These are phyloP conservation scores for Pheosia tremula DNA, from an alignment of 2,888 invertebrate genomes.

Conservation along the genomic window DNA sequence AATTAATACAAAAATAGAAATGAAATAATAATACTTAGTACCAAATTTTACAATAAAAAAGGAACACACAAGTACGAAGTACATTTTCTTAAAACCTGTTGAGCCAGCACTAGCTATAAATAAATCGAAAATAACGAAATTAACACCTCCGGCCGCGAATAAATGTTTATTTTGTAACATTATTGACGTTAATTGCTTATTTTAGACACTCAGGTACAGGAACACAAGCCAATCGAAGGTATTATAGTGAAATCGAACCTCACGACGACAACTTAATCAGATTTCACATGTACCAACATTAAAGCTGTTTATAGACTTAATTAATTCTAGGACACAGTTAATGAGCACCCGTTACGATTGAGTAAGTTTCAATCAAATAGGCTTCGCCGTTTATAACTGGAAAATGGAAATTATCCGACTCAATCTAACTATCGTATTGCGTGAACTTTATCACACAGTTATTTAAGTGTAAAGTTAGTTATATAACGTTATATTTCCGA, in stretches of 20 bases:
- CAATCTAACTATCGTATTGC: no score
- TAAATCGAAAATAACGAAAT: constrained; percentile 59
- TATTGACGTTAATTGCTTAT: constrained; percentile 57
- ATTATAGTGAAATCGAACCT: constrained; percentile 43
- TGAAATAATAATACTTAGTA: no score
- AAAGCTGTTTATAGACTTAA: constrained; percentile 14
- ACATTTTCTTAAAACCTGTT: constrained; percentile 50
- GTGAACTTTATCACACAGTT: no score
- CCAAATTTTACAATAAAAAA: no score
- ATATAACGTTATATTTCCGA: no score
- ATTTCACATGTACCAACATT: constrained; percentile 14
- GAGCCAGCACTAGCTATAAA: constrained; percentile 55
- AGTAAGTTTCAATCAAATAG: not conserved
- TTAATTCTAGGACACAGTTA: constrained; percentile 12
- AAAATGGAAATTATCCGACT: not conserved
- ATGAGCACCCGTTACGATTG: not conserved
- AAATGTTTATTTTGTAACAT: constrained; percentile 55
- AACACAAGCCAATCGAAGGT: constrained; percentile 28
- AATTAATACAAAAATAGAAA: no score
- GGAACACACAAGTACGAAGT: no score
- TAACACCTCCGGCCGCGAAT: constrained; percentile 60
- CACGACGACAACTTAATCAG: constrained; percentile 48
- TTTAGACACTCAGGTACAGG: constrained; percentile 42
- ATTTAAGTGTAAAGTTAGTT: no score
- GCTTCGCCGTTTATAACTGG: not conserved